phyloP scores from a whole-genome alignment of 2,113 vertebrate species.

The Electrona antarctica region DNA sequence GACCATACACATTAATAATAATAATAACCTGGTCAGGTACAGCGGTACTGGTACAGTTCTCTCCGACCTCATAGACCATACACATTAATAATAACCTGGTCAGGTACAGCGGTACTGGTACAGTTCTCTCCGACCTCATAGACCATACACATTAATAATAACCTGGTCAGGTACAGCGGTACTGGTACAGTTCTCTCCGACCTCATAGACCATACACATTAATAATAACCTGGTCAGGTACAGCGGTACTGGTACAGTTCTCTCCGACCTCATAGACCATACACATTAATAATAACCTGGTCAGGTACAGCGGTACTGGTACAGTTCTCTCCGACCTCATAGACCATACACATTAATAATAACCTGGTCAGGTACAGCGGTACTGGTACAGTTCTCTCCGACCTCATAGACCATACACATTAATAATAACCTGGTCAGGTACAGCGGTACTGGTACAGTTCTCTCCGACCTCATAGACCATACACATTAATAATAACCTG shows the following conservation, averaged over 20 bases:
- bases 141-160: constrained; percentile 84
- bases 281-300: constrained; percentile 70
- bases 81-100: constrained; percentile 70
- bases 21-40: too few species aligned
- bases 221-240: too few species aligned
- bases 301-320: constrained; percentile 31
- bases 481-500: constrained; percentile 75
- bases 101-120: constrained; percentile 33
- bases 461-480: constrained; percentile 97
- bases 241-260: constrained; percentile 78
- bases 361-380: too few species aligned
- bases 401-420: constrained; percentile 95
- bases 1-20: constrained; percentile 84
- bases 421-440: too few species aligned
- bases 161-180: too few species aligned
- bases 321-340: constrained; percentile 96
- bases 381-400: constrained; percentile 88
- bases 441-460: constrained; percentile 77
- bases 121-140: constrained; percentile 98
- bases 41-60: constrained; percentile 81
- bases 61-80: constrained; percentile 96
- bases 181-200: constrained; percentile 91
- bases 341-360: constrained; percentile 86
- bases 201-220: constrained; percentile 93
- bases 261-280: constrained; percentile 97